Evolutionary conservation across 1,140 invertebrate genomes (phyloP), one percentile per base, ranked within the genome.

Genomic region (Tetraneura akinire): DNA sequence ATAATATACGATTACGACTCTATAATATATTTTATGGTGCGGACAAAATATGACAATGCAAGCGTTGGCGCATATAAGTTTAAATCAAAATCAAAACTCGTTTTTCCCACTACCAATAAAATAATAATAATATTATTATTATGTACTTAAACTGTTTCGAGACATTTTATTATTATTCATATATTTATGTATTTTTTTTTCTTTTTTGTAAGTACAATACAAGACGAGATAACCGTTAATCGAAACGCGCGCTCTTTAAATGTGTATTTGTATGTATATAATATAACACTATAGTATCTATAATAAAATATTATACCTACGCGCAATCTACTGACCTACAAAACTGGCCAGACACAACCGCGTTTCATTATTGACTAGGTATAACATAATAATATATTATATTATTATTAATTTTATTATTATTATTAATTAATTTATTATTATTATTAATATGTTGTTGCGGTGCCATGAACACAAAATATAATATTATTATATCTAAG

Each of bases 321-420:
- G 4, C 71, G 55, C 71, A 78, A 78, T 62, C 74, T 62, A 78
- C 74, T 78, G 74, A 78, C 74, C 74, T 78, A 78, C 74, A 45
- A 78, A n/a, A 78, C 74, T 45, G 14, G 32, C 74, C 74, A 78
- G 74, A 78, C 74, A 62, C 55, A 45, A 45, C 51, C 8, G 18
- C 21, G 51, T 51, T 51, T 11, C 73, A 76, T 76, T 76, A 53
- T 76, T 37, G 42, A 64, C 29, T n/a, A n/a, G n/a, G n/a, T n/a
- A n/a, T n/a, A 32, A 16, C 60, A 23, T 32, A 18, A 64, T 60
- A 60, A 51, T 51, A 51, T 29, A 6, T 60, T 57, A 57, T 57
- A 57, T 57, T 57, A 57, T 60, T n/a, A n/a, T n/a, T n/a, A n/a
- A n/a, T n/a, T n/a, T n/a, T n/a, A n/a, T n/a, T n/a, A n/a, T n/a